A percentile compares a stretch with the other conserved stretches of the same genome.
These are phyloP conservation scores for Flabesymbios commensalis DNA, from an alignment of 2,888 invertebrate genomes.

Conservation along the genomic window DNA sequence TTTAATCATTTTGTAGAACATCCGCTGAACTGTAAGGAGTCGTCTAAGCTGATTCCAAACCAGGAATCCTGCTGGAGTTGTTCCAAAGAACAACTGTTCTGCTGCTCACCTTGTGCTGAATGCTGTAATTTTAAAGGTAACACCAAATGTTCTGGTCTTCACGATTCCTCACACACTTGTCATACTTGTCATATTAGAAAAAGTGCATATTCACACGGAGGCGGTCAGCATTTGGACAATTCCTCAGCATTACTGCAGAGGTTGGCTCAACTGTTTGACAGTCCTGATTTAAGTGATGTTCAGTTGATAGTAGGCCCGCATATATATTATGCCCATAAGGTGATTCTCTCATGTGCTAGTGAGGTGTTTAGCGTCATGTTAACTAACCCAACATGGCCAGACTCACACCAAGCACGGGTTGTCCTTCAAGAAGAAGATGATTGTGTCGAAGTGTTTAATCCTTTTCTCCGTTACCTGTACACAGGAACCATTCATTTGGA, in stretches of 20 bases:
- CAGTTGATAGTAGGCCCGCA: conserved; percentile 80
- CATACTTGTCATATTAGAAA: neutral
- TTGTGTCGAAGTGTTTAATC: conserved; percentile 83
- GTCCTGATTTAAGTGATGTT: conserved; percentile 87
- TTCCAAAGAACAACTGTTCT: no score
- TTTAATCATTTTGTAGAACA: no score
- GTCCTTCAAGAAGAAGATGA: conserved; percentile 83
- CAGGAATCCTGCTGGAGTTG: no score
- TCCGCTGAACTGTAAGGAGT: no score
- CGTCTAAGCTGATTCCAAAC: no score
- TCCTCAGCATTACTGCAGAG: conserved; percentile 64
- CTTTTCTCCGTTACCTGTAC: conserved; percentile 87
- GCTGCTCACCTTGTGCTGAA: no score
- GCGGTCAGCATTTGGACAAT: conserved; percentile 32
- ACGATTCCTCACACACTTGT: no score
- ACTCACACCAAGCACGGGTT: conserved; percentile 82
- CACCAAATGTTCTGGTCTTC: no score
- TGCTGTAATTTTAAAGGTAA: no score
- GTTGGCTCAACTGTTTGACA: conserved; percentile 81
- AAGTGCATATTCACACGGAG: conserved; percentile 23
- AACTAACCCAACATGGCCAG: conserved; percentile 91
- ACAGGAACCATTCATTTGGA: conserved; percentile 87
- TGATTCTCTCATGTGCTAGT: conserved; percentile 90
- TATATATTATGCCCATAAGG: conserved; percentile 84
- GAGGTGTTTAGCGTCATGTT: conserved; percentile 96